Evolutionary conservation across 1,140 invertebrate genomes (phyloP), one percentile per base, ranked within the genome.

Genomic region (Solen grandis): DNA sequence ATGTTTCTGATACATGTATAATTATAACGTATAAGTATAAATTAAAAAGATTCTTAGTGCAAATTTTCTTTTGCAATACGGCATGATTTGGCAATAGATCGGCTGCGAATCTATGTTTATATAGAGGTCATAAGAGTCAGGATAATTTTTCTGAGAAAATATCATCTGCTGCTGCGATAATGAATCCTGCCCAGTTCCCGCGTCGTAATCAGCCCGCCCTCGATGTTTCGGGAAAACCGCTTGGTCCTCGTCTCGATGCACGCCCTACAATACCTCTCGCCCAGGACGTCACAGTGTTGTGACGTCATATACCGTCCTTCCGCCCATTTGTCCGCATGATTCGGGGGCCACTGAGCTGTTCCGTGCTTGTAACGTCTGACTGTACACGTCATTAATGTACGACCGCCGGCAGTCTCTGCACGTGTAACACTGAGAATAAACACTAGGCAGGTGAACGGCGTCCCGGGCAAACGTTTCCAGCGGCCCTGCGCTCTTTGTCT

Each of bases 181-280:
- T n/a, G n/a, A n/a, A n/a, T n/a, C n/a, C n/a, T n/a, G n/a, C n/a
- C n/a, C n/a, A n/a, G n/a, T n/a, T n/a, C n/a, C n/a, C n/a, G n/a
- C n/a, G n/a, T n/a, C n/a, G n/a, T 76, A 1, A 66, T 27, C 19
- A 78, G 75, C 60, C 36, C 54, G 22, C 50, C 65, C 41, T 78
- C 75, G 19, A 78, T 69, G 22, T 69, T 4, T 1, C 50, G 63
- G 13, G 75, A 78, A 25, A 78, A 78, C 25, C 29, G 54, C 25
- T 69, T 78, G 52, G 68, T 78, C 41, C 75, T 65, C 13, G n/a
- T n/a, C 36, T 78, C 75, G 22, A 78, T 60, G 36, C 75, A 78
- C 31, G 75, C 8, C 25, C 38, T 65, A 60, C 75, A 78, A 27
- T 78, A 69, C 33, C 75, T 22, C 41, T 78, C 75, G 4, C 75